Evolutionary conservation across 2,888 invertebrate genomes (phyloP).

Genomic region (Drosophila niveifrons): DNA sequence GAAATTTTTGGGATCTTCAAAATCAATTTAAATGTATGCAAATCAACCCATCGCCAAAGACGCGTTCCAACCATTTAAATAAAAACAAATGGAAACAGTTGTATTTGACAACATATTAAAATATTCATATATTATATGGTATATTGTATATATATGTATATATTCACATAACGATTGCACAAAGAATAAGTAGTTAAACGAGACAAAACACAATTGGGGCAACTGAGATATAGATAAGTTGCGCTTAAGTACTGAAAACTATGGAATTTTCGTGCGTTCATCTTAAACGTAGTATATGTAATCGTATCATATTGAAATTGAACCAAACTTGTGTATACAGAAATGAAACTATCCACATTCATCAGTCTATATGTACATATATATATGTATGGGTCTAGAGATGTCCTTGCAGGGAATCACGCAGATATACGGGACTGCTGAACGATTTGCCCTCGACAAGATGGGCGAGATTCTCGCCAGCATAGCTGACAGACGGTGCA

Average conservation of each 20-base stretch:
- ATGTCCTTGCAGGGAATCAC: constrained; percentile 83
- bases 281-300: background rate
- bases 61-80: background rate
- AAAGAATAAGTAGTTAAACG: constrained; percentile 37
- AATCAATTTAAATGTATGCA: too few relatives aligned
- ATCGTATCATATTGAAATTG: constrained; percentile 11
- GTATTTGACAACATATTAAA: constrained; percentile 38
- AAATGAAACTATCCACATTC: constrained; percentile 48
- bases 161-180: constrained; percentile 70
- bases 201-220: constrained; percentile 35
- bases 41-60: too few relatives aligned
- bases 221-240: constrained; percentile 18
- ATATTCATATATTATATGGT: constrained; percentile 42
- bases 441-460: constrained; percentile 89
- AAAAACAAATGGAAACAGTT: background rate
- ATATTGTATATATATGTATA: constrained; percentile 44
- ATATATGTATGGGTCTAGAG: constrained; percentile 49
- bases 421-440: constrained; percentile 88
- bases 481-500: constrained; percentile 95
- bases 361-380: constrained; percentile 58
- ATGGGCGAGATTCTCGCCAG: constrained; percentile 93
- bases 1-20: too few relatives aligned
- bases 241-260: constrained; percentile 54
- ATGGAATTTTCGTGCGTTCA: constrained; percentile 42
- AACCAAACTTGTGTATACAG: constrained; percentile 28